Base-by-base conservation (phyloP, 2,888 invertebrate species). In the Rhamnusium bicolor region DNA sequence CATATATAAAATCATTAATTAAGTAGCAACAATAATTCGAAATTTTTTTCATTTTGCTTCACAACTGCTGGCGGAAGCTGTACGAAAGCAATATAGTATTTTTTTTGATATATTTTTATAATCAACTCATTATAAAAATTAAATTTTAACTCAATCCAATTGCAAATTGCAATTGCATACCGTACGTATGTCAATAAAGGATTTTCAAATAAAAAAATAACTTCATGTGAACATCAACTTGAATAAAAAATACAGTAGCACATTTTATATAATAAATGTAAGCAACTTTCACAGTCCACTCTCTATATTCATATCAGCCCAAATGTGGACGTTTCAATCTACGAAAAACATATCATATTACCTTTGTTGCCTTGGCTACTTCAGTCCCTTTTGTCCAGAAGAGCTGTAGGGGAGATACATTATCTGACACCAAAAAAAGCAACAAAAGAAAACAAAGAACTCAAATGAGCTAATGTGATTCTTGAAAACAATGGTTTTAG, bases 311-410 rank as follows among this genome's bases (percentile, higher is more conserved):
- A 65, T 65, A 65, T 65, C 51, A 51, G 49, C 19, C 65, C 21
- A 29, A 51, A 62, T 27, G 21, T 62, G 74, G 74, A 77, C 73
- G 65, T 74, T 77, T 69, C 77, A 74, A 76, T 74, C 71, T 74
- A 69, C 67, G 71, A 73, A 77, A 74, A 77, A 77, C 74, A 74
- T 77, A 77, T 77, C 71, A 61, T 54, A 73, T 77, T 67, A 73
- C 74, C 69, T 74, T 67, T 60, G 73, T 71, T 66, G 51, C 65
- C 49, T 58, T 14, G 46, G 67, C 60, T 66, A 46, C 40, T 68
- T 68, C 58, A 60, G 68, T 69, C 60, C 67, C 71, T 72, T 72
- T 76, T 65, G 60, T 72, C 65, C 65, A n/a, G 65, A 53, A n/a
- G 32, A 65, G 53, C 65, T 47, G 14, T 19, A 40, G 40, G 67